phyloP scores from a whole-genome alignment of 2,797 vertebrate genomes.

The Lepus townsendii region DNA sequence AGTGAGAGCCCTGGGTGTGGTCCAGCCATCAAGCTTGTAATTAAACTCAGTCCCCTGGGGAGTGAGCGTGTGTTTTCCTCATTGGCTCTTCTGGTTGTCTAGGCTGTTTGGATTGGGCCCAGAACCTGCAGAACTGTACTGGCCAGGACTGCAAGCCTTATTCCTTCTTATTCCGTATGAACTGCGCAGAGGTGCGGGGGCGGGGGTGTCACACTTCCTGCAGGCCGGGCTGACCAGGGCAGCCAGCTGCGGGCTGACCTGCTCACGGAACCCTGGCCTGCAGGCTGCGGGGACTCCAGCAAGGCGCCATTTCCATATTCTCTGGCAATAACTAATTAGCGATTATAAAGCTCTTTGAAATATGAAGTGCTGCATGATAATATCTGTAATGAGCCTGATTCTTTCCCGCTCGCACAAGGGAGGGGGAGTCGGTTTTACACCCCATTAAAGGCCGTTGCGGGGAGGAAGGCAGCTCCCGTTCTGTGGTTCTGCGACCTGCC shows the following conservation, averaged over 20 bases:
- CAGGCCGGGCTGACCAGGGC: neutral
- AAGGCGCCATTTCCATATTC: constrained; percentile 83
- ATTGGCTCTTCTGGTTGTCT: constrained; percentile 31
- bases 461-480: constrained; percentile 7
- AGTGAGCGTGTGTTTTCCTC: neutral
- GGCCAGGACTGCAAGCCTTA: neutral
- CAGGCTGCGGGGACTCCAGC: constrained; percentile 66
- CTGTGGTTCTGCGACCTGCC: constrained; percentile 27
- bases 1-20: neutral
- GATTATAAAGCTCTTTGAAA: constrained; percentile 86
- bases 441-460: constrained; percentile 1
- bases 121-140: neutral
- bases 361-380: constrained; percentile 85
- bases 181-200: neutral
- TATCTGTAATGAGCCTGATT: constrained; percentile 84
- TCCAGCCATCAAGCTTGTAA: neutral
- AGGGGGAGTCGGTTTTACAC: constrained; percentile 54
- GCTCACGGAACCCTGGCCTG: constrained; percentile 65
- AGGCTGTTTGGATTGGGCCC: constrained; percentile 2
- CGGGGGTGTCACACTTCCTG: neutral
- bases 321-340: constrained; percentile 85
- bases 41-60: neutral
- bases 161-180: neutral
- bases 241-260: neutral
- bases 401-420: constrained; percentile 64